Percentiles rank a stretch among this genome's conserved stretches.
Evolutionary conservation across 2,113 vertebrate genomes (phyloP).

Genomic region (Athene noctua): DNA sequence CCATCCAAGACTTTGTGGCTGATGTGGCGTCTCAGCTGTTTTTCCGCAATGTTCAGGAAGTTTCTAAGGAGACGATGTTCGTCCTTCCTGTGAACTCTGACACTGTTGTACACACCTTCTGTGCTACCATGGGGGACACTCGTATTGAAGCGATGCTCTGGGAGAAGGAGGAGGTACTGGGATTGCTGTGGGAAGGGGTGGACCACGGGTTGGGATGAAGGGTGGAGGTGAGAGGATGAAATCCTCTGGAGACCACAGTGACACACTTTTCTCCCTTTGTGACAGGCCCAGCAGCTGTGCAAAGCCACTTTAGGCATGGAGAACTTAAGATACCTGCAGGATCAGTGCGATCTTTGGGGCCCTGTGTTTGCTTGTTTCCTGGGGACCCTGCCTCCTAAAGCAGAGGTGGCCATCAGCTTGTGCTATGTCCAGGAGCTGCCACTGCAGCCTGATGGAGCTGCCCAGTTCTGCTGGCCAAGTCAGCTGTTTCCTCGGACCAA

Average conservation of each 20-base stretch:
- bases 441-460: background rate
- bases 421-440: background rate
- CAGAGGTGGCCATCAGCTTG: background rate
- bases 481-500: fast-evolving
- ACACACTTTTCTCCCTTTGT: background rate
- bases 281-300: background rate
- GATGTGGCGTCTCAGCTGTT: background rate
- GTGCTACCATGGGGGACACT: background rate
- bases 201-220: background rate
- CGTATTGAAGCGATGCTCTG: background rate
- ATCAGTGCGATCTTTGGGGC: background rate
- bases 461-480: background rate
- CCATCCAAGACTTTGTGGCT: background rate
- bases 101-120: background rate
- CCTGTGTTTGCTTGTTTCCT: background rate
- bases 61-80: background rate
- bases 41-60: background rate
- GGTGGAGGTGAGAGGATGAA: background rate
- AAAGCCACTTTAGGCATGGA: background rate
- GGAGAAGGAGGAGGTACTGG: constrained; percentile 9
- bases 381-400: background rate
- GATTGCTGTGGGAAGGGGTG: background rate
- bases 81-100: background rate
- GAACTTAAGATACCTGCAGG: background rate
- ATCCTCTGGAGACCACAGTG: background rate